Evolutionary conservation across 1,140 invertebrate genomes (phyloP), one percentile per base, ranked within the genome.

Genomic region (Calephelis virginiensis): DNA sequence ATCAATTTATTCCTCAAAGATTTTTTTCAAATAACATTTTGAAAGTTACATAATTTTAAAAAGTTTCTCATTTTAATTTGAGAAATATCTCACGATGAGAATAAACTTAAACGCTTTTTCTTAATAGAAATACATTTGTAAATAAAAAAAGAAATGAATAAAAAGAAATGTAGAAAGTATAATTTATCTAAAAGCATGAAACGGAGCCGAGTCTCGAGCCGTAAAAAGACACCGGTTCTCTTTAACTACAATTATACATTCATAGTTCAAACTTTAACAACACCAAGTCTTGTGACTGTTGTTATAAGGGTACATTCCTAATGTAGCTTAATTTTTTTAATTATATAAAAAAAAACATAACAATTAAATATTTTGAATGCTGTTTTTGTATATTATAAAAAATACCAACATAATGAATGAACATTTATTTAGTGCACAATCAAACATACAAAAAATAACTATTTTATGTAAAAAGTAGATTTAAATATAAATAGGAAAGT

Each of bases 241-340:
- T 12, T 17, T 56, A 56, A 37, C 53, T 56, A 56, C 60, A 69
- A 69, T 65, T 69, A 65, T 63, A 69, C 61, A 64, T 69, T 69
- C 67, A 63, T 37, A 56, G 59, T 56, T 45, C 49, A 61, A 69
- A 69, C 47, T 69, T 65, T 56, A 10, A 56, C 28, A 56, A 56
- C 53, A 56, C 53, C 53, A 10, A 56, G 53, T 5, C 53, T 37
- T 37, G 53, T 17, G 10, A 56, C 53, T 56, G 17, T 56, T 56
- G 8, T 37, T 38, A 56, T 56, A 56, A 56, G 53, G 50, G 17
- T 11, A 2, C 9, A 14, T 17, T 56, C 5, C 37, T 6, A 43
- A 1, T 56, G 50, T 5, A 1, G 28, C 28, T 28, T 10, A 11
- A 46, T 46, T 46, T 46, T 46, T 46, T 46, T 46, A 6, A n/a